These are phyloP conservation scores for Pachypeltis micranthus DNA, from an alignment of 1,140 invertebrate genomes.

Conservation along the genomic window DNA sequence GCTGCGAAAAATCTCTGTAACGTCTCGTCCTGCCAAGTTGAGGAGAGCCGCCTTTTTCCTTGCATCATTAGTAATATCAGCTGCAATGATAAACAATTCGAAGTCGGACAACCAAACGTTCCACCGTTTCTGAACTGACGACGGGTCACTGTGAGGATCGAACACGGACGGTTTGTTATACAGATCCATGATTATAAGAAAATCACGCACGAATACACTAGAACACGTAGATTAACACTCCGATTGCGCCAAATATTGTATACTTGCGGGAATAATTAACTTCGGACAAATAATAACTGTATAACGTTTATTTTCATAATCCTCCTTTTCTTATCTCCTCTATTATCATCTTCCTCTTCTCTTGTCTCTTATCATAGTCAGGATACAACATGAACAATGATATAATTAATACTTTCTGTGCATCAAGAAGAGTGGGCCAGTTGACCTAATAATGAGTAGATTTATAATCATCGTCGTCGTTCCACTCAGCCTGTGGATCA, in stretches of 20 bases:
- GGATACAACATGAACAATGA: too few relatives aligned
- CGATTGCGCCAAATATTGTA: not conserved
- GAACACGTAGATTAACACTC: not conserved
- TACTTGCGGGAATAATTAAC: too few relatives aligned
- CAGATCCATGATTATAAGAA: not conserved
- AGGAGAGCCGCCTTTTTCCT: not conserved
- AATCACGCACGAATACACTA: not conserved
- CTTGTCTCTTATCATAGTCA: too few relatives aligned
- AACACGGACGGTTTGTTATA: not conserved
- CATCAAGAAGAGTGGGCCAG: too few relatives aligned
- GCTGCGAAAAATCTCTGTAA: not conserved
- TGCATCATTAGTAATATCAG: not conserved
- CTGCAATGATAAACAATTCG: not conserved
- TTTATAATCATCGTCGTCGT: too few relatives aligned
- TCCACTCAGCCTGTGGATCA: too few relatives aligned
- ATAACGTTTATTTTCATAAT: too few relatives aligned
- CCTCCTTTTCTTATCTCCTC: too few relatives aligned
- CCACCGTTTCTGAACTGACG: not conserved
- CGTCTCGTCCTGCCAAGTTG: not conserved
- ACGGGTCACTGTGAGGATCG: not conserved
- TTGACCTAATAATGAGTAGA: too few relatives aligned
- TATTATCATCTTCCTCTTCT: too few relatives aligned
- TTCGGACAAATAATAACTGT: too few relatives aligned
- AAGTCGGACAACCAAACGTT: not conserved
- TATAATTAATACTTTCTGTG: too few relatives aligned